Evolutionary conservation across 2,797 vertebrate genomes (phyloP), one percentile per base, ranked within the genome.

Genomic region (Brotogeris chrysoptera): DNA sequence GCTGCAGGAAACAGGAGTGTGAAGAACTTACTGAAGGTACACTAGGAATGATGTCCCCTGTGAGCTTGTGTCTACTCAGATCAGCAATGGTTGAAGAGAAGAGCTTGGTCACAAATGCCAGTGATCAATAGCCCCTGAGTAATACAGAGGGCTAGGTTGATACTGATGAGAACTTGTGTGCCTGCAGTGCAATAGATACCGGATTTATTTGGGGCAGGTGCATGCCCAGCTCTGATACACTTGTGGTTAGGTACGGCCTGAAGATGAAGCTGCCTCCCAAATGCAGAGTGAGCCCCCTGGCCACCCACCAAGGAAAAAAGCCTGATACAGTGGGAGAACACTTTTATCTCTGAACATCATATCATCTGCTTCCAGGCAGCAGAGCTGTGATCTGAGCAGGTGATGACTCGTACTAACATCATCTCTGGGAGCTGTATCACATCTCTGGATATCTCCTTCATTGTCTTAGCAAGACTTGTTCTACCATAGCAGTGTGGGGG

Each of bases 341-440:
- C 5, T 36, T 39, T 89, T 94, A 85, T 91, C 84, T 95, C 55
- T 68, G 61, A 74, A 52, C 44, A 74, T 88, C 85, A 11, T 34
- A 19, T 66, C 61, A 80, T 93, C 79, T 3, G 69, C 92, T 96
- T 80, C 81, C 61, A 88, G 89, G 89, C 76, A 91, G 87, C 71
- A 82, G 71, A 82, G 70, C 43, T 9, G 86, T 55, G 59, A 77
- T 89, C 74, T 80, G 36, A 94, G 68, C 84, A 87, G 81, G 79
- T 70, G 81, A 61, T 91, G 79, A 82, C 87, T 90, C 1, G 0
- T 50, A 43, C 34, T 47, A 38, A 70, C 32, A 39, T 60, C 84
- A 70, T 55, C 52, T 86, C 53, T 86, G 52, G 72, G 52, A 83
- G 52, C 55, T 5, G 2, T 74, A 83, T 38, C 63, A 79, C 65